Percentiles rank a stretch among this genome's conserved stretches.
phyloP scores from a whole-genome alignment of 2,797 vertebrate species.

The Kryptolebias ocellatus region DNA sequence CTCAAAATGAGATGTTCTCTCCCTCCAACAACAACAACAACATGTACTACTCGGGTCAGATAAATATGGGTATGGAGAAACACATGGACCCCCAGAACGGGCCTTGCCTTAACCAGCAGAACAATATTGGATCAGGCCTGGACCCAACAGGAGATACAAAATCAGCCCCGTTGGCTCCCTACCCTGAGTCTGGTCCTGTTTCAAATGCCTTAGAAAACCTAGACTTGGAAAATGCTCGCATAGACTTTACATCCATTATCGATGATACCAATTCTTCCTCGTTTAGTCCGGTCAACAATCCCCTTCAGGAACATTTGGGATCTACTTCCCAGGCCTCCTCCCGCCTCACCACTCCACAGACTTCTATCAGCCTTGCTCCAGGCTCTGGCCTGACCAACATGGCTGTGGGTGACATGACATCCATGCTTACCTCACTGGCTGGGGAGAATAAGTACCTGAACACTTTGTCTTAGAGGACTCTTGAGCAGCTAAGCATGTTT shows the following conservation, averaged over 20 bases:
- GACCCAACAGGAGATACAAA: conserved; percentile 75
- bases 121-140: conserved; percentile 73
- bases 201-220: conserved; percentile 93
- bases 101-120: conserved; percentile 84
- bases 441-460: conserved; percentile 97
- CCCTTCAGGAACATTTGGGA: conserved; percentile 68
- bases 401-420: conserved; percentile 97
- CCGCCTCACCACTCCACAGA: conserved; percentile 85
- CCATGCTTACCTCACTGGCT: conserved; percentile 93
- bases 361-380: conserved; percentile 80
- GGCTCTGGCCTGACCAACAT: conserved; percentile 90
- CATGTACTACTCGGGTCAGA: conserved; percentile 83
- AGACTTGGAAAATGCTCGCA: conserved; percentile 95
- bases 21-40: conserved; percentile 74
- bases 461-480: conserved; percentile 75
- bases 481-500: conserved; percentile 13
- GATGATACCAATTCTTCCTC: conserved; percentile 88
- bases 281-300: conserved; percentile 79
- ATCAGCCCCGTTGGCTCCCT: conserved; percentile 80
- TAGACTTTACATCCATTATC: conserved; percentile 96
- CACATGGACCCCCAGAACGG: conserved; percentile 75
- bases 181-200: conserved; percentile 84
- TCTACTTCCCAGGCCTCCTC: conserved; percentile 83
- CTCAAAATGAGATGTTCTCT: conserved; percentile 78
- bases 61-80: conserved; percentile 81